Evolutionary conservation across 2,888 invertebrate genomes (phyloP), one percentile per base, ranked within the genome.

Genomic region (Nudaria mundana): DNA sequence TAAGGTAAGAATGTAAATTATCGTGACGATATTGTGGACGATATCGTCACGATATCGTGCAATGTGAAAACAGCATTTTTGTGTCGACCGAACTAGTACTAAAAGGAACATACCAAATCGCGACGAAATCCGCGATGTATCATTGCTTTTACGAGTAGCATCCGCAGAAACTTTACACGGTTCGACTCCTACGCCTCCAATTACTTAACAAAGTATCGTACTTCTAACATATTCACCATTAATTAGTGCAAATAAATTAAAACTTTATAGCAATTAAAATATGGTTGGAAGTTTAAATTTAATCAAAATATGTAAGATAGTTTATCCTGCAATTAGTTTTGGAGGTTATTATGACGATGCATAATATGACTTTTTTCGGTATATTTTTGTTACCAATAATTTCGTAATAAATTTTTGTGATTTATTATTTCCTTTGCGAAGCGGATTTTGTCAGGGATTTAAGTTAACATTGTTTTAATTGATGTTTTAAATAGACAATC

Each of bases 41-140:
- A n/a, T n/a, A n/a, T n/a, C n/a, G n/a, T n/a, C n/a, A n/a, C n/a
- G n/a, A n/a, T n/a, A n/a, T n/a, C n/a, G n/a, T n/a, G n/a, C n/a
- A n/a, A n/a, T n/a, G n/a, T n/a, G n/a, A n/a, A n/a, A n/a, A n/a
- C n/a, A n/a, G n/a, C n/a, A n/a, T n/a, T n/a, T n/a, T n/a, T n/a
- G n/a, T n/a, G n/a, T n/a, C n/a, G n/a, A n/a, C n/a, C n/a, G n/a
- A n/a, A n/a, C n/a, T n/a, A 45, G 63, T 18, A 0, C 52, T 11
- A 70, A 72, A 56, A 52, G 44, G 74, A 79, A 64, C 40, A 42
- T 20, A 66, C 8, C 66, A 54, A 46, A 46, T 64, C 66, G 79
- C 81, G 82, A 80, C 81, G 73, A 80, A 79, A 77, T 70, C 68
- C 74, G 70, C 80, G 73, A 73, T 74, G 79, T 83, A 82, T 82